Conservation (phyloP, 2,113 vertebrate genomes). For the Euleptes europaea region DNA sequence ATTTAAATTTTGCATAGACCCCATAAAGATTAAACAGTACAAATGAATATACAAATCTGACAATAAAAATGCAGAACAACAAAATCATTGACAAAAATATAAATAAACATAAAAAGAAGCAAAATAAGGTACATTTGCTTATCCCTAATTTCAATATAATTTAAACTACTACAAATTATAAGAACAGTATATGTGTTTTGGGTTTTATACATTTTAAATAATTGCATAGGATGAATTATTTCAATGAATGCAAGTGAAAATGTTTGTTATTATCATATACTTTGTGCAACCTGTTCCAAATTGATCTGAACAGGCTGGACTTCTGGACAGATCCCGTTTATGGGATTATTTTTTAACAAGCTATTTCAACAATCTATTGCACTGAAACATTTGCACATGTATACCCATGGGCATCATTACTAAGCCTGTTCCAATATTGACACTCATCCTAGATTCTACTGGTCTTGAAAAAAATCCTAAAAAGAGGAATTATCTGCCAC, state of each 20-base stretch:
- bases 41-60: too few relatives aligned
- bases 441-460: not conserved
- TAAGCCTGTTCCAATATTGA: not conserved
- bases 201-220: not conserved
- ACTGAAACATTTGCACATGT: not conserved
- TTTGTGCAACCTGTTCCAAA: not conserved
- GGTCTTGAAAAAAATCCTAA: not conserved
- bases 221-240: not conserved
- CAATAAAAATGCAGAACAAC: too few relatives aligned
- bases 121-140: too few relatives aligned
- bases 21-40: too few relatives aligned
- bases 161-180: not conserved
- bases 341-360: not conserved
- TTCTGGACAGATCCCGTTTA: not conserved
- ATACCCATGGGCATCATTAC: not conserved
- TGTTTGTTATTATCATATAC: not conserved
- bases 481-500: not conserved
- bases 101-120: not conserved
- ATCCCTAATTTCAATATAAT: not conserved
- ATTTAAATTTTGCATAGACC: too few relatives aligned
- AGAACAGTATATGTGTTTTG: not conserved
- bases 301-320: not conserved
- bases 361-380: not conserved
- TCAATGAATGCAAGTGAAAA: not conserved
- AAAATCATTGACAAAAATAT: not conserved